Conservation (phyloP, 2,888 invertebrate genomes). For the Polyommatus icarus region DNA sequence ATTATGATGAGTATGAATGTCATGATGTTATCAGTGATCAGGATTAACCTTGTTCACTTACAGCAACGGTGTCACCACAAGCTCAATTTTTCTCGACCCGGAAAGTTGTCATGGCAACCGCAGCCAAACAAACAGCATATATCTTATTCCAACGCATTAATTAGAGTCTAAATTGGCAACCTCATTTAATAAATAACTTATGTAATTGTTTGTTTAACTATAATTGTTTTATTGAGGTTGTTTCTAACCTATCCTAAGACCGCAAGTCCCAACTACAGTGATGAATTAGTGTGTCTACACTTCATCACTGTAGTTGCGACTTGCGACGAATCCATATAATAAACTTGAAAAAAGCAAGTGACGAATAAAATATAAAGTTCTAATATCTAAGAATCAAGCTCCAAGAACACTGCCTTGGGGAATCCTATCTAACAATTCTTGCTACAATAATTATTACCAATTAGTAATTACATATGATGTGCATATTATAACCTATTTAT, state of each 20-base stretch:
- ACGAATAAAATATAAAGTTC: neutral
- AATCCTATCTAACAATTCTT: neutral
- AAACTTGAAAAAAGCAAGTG: neutral
- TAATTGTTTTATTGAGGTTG: too few species aligned
- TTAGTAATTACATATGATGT: too few species aligned
- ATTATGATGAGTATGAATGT: too few species aligned
- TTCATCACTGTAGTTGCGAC: too few species aligned
- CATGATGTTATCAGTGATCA: too few species aligned
- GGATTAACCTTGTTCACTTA: too few species aligned
- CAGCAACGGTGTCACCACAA: neutral
- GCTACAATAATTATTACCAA: neutral
- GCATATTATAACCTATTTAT: conserved; percentile 1
- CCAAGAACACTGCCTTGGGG: neutral
- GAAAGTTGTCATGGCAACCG: conserved; percentile 10
- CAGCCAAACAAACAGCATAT: neutral
- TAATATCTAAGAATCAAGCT: neutral
- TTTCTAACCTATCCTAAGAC: too few species aligned
- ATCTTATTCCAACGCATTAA: neutral
- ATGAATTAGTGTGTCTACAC: too few species aligned
- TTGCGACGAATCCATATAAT: too few species aligned
- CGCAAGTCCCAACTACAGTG: too few species aligned
- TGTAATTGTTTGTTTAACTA: too few species aligned
- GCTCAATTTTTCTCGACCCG: neutral
- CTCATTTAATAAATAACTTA: neutral
- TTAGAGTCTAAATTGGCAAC: neutral